A percentile compares a stretch with the other conserved stretches of the same genome.
Evolutionary conservation across 2,888 invertebrate species (phyloP).

Genomic region (Nomada flava): DNA sequence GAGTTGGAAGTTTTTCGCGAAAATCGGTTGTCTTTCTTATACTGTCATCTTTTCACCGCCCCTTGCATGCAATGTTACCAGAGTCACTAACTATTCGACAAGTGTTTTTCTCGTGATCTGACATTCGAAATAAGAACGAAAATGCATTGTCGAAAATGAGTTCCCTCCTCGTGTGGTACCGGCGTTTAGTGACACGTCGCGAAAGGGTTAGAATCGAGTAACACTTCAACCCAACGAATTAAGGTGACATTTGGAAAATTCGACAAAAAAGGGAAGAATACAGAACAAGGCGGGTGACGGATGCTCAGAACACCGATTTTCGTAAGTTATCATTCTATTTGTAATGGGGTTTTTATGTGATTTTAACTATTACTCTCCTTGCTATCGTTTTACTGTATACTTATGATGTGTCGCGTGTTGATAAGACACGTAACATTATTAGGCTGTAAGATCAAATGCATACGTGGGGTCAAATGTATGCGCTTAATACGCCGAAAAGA

Average conservation of each 20-base stretch:
- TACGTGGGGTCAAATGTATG: too few relatives aligned
- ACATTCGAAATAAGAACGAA: constrained; percentile 45
- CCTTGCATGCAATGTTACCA: constrained; percentile 41
- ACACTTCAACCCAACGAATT: constrained; percentile 5
- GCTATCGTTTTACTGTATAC: not conserved
- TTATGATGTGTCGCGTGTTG: not conserved
- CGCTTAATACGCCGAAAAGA: too few relatives aligned
- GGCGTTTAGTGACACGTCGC: constrained; percentile 53
- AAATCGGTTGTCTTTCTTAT: constrained; percentile 38
- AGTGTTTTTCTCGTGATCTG: constrained; percentile 34
- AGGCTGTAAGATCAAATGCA: too few relatives aligned
- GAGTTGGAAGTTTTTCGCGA: constrained; percentile 60
- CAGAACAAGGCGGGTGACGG: constrained; percentile 39
- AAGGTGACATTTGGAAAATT: constrained; percentile 29
- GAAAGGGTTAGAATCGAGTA: constrained; percentile 62
- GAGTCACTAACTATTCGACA: constrained; percentile 17
- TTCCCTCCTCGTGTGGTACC: constrained; percentile 54
- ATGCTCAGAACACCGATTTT: constrained; percentile 51
- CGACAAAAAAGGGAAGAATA: constrained; percentile 16
- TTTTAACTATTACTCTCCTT: not conserved
- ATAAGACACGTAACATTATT: not conserved
- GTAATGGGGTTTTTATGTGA: not conserved
- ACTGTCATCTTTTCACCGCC: constrained; percentile 25
- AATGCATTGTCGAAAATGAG: constrained; percentile 62
- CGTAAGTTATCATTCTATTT: constrained; percentile 43